phyloP scores from a whole-genome alignment of 2,113 vertebrate species.

The Pogona vitticeps region DNA sequence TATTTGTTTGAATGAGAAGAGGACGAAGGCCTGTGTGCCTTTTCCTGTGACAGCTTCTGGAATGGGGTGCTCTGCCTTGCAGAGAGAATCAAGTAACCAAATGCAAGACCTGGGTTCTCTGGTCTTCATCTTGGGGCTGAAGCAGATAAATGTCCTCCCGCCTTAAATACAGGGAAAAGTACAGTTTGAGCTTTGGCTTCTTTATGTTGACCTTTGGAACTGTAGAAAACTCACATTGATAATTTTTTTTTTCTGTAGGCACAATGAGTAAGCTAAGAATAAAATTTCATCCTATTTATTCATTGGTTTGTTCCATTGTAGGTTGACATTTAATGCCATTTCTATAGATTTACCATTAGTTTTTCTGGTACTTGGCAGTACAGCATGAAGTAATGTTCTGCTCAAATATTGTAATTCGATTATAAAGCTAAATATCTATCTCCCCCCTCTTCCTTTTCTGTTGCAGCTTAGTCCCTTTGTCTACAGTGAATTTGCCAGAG shows the following conservation, averaged over 20 bases:
- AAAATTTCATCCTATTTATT: not conserved
- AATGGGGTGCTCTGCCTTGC: too few relatives aligned
- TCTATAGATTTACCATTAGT: constrained; percentile 35
- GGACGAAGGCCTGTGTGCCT: too few relatives aligned
- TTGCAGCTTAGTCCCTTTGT: constrained; percentile 98
- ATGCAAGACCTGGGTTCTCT: not conserved
- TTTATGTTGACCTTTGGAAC: not conserved
- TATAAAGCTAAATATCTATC: constrained; percentile 59
- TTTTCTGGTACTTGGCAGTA: constrained; percentile 11
- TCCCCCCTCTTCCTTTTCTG: constrained; percentile 65
- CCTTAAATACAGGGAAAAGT: not conserved
- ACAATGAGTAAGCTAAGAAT: too few relatives aligned
- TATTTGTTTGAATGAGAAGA: too few relatives aligned
- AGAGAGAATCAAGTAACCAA: not conserved
- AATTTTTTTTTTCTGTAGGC: too few relatives aligned
- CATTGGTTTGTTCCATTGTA: constrained; percentile 35
- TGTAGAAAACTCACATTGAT: not conserved
- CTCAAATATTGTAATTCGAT: constrained; percentile 6
- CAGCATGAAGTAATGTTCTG: not conserved
- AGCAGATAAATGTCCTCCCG: not conserved
- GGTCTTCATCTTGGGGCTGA: not conserved
- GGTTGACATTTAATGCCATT: constrained; percentile 21
- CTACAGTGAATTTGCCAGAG: constrained; percentile 98
- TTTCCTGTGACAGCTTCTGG: too few relatives aligned
- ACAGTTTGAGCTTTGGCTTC: not conserved